A percentile compares a stretch with the other conserved stretches of the same genome.
These are phyloP conservation scores for Carposina sasakii DNA, from an alignment of 1,140 invertebrate species.

Conservation along the genomic window DNA sequence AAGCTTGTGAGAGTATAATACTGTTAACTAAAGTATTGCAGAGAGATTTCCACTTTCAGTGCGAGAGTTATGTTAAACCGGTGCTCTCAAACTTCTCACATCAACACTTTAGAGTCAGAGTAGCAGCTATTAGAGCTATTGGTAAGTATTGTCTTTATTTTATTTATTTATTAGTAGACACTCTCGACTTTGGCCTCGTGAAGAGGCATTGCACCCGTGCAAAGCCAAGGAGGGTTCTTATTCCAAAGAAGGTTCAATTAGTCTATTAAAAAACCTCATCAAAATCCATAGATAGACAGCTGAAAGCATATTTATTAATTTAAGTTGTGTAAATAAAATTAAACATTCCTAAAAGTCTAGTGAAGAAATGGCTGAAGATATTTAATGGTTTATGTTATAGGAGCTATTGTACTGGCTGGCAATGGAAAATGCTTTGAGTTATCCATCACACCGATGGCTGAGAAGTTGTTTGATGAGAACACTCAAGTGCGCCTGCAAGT, in stretches of 20 bases:
- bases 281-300: no score
- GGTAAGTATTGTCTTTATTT: conserved; percentile 55
- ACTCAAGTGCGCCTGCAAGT: conserved; percentile 77
- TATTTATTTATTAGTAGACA: background rate
- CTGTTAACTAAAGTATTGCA: conserved; percentile 76
- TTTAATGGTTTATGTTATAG: conserved; percentile 31
- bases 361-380: no score
- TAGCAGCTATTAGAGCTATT: conserved; percentile 81
- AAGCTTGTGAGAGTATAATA: conserved; percentile 81
- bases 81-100: conserved; percentile 82
- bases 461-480: conserved; percentile 83
- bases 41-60: conserved; percentile 82
- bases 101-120: conserved; percentile 86
- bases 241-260: no score
- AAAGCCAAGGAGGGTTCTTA: no score
- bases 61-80: conserved; percentile 82
- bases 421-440: conserved; percentile 64
- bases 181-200: no score
- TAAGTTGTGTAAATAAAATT: no score
- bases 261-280: no score
- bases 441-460: conserved; percentile 77
- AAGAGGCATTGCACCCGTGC: no score
- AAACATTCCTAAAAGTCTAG: no score
- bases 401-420: conserved; percentile 60
- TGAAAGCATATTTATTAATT: no score